Evolutionary conservation across 2,888 invertebrate genomes (phyloP), one percentile per base, ranked within the genome.

Genomic region (Drosophila kokeensis): DNA sequence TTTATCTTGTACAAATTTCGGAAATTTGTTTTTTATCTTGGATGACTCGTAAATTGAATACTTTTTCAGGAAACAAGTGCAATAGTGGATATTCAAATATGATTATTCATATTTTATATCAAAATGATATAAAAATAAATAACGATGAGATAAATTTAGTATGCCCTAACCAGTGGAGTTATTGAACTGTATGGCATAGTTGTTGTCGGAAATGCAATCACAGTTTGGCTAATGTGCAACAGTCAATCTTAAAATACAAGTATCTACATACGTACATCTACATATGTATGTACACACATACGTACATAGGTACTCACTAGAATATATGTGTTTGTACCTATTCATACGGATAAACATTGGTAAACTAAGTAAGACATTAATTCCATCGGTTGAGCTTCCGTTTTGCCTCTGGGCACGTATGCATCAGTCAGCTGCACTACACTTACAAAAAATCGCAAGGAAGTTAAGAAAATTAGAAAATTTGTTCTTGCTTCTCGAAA

Each of bases 321-420:
- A 66, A 70, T 53, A 42, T 1, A 45, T 34, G 34, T 30, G 29
- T 21, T 24, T 50, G 58, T 32, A 30, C n/a, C 24, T 54, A 64
- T 63, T 45, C 27, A 24, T 50, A 11, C 45, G 65, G 48, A 59
- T 66, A 38, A 70, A 50, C 58, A 53, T 63, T 67, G 60, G 80
- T 40, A 55, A 59, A 48, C 65, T 72, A 67, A 87, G 79, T 87
- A 86, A 89, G 87, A 89, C 87, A 87, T 87, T 89, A 83, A 82
- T 87, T 76, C 83, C 70, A 53, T 73, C 68, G 70, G 69, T 69
- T 60, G 49, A 42, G 65, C 61, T 81, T 87, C 89, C 86, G 85
- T 24, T 57, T 50, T 24, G 36, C 29, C 36, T 45, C 55, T 29
- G 7, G 58, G 52, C 21, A 36, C 53, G 48, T 63, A 52, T 58